Percentiles rank a stretch among this genome's conserved stretches.
These are phyloP conservation scores for Triops longicaudatus DNA, from an alignment of 1,140 invertebrate genomes.

Conservation along the genomic window DNA sequence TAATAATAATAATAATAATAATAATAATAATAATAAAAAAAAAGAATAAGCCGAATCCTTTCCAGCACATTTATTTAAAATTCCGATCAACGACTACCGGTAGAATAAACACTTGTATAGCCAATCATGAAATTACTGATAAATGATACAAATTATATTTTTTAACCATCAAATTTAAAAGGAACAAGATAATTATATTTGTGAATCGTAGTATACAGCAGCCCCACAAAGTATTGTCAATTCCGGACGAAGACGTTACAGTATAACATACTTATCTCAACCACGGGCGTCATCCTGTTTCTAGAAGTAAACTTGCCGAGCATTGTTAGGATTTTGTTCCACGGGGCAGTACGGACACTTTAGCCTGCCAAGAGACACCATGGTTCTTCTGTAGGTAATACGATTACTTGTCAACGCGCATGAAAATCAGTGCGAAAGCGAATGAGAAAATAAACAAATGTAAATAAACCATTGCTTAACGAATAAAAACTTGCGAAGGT, in stretches of 20 bases:
- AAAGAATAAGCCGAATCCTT: too few species aligned
- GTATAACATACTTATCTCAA: not conserved
- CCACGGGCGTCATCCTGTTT: not conserved
- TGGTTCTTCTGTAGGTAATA: conserved; percentile 29
- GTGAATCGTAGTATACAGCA: too few species aligned
- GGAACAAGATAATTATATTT: too few species aligned
- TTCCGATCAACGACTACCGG: too few species aligned
- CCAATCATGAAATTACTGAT: too few species aligned
- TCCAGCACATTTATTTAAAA: too few species aligned
- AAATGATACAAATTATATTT: too few species aligned
- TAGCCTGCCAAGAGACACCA: conserved; percentile 55
- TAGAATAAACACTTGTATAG: too few species aligned
- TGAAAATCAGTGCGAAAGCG: conserved; percentile 34
- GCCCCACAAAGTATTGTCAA: not conserved
- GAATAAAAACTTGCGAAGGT: conserved; percentile 33
- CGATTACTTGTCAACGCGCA: conserved; percentile 23
- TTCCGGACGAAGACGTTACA: not conserved
- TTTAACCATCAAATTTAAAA: conserved; percentile 21
- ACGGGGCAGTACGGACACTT: conserved; percentile 98
- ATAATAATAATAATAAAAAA: too few species aligned
- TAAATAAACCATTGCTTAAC: conserved; percentile 17
- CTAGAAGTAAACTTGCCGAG: conserved; percentile 82
- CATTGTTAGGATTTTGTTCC: conserved; percentile 88
- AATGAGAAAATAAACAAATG: conserved; percentile 21
- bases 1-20: too few species aligned